Base-by-base conservation (phyloP, 2,797 vertebrate species). In the Harpagifer antarcticus region DNA sequence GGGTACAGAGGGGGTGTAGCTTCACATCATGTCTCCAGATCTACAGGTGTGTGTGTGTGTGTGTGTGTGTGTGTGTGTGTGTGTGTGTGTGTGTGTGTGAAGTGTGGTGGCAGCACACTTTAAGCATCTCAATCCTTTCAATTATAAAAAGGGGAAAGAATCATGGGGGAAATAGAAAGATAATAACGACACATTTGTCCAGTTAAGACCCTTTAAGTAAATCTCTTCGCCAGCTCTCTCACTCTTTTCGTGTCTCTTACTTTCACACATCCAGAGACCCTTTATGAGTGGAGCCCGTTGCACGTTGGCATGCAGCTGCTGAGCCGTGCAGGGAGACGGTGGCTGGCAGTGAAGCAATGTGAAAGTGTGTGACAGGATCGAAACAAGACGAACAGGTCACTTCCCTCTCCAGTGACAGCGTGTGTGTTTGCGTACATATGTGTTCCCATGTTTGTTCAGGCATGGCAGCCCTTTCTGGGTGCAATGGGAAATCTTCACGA, bases 401-500 rank as follows among this genome's bases (percentile, higher is more conserved):
- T 64, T 75, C 65, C 42, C 68, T 80, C 75, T 82, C 60, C 49
- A 33, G 50, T 52, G 60, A n/a, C 23, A 55, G 10, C 37, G 19
- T 50, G 40, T 44, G 56, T 59, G 48, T 56, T 23, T 68, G 19
- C 40, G 19, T 54, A 6, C 17, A 7, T 58, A 33, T 54, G 33
- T 60, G 19, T 19, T 17, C 63, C 31, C 44, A 75, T 68, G 81
- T 83, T 72, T 76, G 64, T 84, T 79, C 63, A 67, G 55, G 85
- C 65, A 72, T 61, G 60, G 57, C 70, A 69, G 67, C 54, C 69
- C 65, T 76, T 80, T 82, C 67, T 69, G 13, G 67, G 69, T 68
- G 77, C 75, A 78, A 78, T 75, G 71, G 81, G 85, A 90, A 91
- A 88, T 80, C 89, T 90, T 88, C 64, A 73, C 50, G 17, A 37